Evolutionary conservation across 2,797 vertebrate genomes (phyloP).

Genomic region (Psittacula derbiana): DNA sequence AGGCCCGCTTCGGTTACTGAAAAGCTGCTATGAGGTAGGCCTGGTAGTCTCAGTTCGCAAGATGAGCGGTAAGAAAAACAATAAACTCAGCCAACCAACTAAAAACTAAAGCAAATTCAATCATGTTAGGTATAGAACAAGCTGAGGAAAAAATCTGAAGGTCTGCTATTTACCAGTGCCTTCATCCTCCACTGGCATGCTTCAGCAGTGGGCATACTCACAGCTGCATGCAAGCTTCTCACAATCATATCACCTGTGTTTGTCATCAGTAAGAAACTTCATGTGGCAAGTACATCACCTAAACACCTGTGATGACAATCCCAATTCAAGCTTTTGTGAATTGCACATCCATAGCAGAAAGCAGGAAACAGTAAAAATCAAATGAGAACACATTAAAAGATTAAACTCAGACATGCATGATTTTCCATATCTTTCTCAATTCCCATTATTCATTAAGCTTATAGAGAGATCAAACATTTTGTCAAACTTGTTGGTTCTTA

Average conservation of each 20-base stretch:
- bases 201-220: neutral
- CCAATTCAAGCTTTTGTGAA: neutral
- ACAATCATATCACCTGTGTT: neutral
- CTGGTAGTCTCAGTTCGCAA: neutral
- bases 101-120: neutral
- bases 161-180: neutral
- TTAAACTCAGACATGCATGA: neutral
- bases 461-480: neutral
- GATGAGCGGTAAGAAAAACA: neutral
- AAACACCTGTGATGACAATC: neutral
- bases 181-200: neutral
- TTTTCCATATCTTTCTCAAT: neutral
- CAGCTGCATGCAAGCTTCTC: neutral
- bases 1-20: neutral
- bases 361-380: neutral
- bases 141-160: neutral
- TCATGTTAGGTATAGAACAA: neutral
- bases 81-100: neutral
- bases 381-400: neutral
- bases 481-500: slow-evolving; percentile 11
- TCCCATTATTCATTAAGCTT: neutral
- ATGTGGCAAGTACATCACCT: neutral
- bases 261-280: neutral
- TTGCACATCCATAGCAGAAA: neutral
- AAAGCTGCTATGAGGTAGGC: neutral